Percentiles rank a stretch among this genome's conserved stretches.
These are phyloP conservation scores for Trachurus trachurus DNA, from an alignment of 2,797 vertebrate species.

Conservation along the genomic window DNA sequence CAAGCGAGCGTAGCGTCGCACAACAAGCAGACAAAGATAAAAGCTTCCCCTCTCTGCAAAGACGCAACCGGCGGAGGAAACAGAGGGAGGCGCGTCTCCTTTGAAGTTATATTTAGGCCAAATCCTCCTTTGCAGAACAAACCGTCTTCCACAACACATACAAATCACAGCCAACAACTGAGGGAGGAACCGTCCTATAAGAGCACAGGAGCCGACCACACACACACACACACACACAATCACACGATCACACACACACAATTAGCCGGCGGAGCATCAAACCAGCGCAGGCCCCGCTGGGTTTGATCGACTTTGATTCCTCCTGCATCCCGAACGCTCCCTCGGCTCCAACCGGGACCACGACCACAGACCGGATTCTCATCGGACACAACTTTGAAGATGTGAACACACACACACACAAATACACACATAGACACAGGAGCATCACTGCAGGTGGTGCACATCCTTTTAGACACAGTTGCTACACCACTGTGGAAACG, in stretches of 20 bases:
- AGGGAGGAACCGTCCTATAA: constrained; percentile 38
- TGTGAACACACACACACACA: background rate
- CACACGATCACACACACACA: constrained; percentile 23
- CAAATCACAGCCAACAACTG: constrained; percentile 55
- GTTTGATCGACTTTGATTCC: constrained; percentile 19
- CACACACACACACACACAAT: constrained; percentile 24
- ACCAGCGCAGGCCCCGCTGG: background rate
- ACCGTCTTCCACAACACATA: constrained; percentile 55
- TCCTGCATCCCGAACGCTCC: constrained; percentile 11
- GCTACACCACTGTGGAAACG: too few relatives aligned
- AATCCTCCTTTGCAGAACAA: constrained; percentile 73
- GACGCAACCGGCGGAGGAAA: constrained; percentile 36
- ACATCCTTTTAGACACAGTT: too few relatives aligned
- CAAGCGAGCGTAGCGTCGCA: constrained; percentile 17
- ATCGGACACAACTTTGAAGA: background rate
- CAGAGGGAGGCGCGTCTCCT: constrained; percentile 55
- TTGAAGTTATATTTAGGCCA: constrained; percentile 77
- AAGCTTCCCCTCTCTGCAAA: constrained; percentile 51
- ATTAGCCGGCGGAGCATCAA: constrained; percentile 46
- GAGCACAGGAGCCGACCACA: constrained; percentile 26
- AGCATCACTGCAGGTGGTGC: too few relatives aligned
- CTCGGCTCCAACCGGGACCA: background rate
- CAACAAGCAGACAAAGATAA: constrained; percentile 59
- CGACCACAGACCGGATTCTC: constrained; percentile 10
- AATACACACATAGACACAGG: too few relatives aligned